These are phyloP conservation scores for Sylvicapra grimmia DNA, from an alignment of 2,113 vertebrate species.

Conservation along the genomic window DNA sequence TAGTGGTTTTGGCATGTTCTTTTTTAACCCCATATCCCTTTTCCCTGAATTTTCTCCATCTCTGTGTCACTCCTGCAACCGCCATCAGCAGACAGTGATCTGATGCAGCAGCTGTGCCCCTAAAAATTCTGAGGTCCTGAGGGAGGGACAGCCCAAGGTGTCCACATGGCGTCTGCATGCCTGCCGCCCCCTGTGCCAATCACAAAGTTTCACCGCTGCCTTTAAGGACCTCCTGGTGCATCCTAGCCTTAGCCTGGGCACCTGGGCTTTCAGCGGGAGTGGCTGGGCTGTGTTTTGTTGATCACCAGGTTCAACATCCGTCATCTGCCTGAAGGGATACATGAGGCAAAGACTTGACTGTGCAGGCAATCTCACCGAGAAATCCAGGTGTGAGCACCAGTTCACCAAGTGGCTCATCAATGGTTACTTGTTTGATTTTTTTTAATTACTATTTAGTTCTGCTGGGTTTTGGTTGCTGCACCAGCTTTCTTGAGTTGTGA, in stretches of 20 bases:
- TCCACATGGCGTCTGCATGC: not conserved
- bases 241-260: accelerated
- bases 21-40: not conserved
- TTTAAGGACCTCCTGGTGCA: too few relatives aligned
- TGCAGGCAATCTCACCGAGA: not conserved
- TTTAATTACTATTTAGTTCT: not conserved
- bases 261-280: accelerated
- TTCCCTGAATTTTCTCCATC: not conserved
- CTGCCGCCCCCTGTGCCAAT: not conserved
- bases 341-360: not conserved
- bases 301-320: not conserved
- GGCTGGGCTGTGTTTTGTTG: not conserved
- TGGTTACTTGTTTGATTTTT: not conserved
- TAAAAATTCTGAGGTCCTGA: accelerated
- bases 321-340: not conserved
- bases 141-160: accelerated
- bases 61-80: not conserved
- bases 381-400: not conserved
- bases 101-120: not conserved
- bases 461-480: not conserved
- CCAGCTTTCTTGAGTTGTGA: not conserved
- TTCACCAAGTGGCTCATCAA: not conserved
- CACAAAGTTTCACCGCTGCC: too few relatives aligned
- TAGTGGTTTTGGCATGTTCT: not conserved
- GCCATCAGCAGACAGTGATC: not conserved